phyloP scores from a whole-genome alignment of 2,797 vertebrate genomes.

The Monodelphis domestica region DNA sequence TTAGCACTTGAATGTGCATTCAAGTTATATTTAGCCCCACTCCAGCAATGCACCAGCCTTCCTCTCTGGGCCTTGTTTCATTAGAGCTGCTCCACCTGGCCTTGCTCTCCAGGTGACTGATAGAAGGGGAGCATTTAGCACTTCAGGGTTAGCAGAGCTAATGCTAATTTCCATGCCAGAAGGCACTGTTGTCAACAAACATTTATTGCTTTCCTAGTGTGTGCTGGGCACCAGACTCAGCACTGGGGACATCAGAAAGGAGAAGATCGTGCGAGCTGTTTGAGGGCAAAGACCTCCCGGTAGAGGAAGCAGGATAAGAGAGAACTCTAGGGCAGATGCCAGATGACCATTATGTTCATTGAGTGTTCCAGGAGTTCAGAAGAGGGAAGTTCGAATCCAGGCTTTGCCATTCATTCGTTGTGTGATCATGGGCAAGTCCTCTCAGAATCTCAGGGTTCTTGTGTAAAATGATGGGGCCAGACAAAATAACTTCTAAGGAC shows the following conservation, averaged over 20 bases:
- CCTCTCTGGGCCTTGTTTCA: background rate
- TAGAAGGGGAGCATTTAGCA: background rate
- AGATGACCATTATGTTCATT: background rate
- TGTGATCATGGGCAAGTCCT: background rate
- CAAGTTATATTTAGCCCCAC: background rate
- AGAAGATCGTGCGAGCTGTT: background rate
- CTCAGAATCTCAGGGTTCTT: background rate
- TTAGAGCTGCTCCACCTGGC: background rate
- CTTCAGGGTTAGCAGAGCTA: background rate
- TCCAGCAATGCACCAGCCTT: background rate
- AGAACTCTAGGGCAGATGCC: background rate
- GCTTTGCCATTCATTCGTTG: too few species aligned
- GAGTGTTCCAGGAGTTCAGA: too few species aligned
- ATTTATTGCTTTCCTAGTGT: background rate
- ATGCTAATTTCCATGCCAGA: background rate
- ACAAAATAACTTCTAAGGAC: background rate
- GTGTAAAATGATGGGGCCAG: background rate
- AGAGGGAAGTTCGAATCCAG: too few species aligned
- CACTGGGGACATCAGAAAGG: background rate
- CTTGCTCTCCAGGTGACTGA: background rate
- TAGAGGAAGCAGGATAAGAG: background rate
- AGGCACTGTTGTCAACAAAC: background rate
- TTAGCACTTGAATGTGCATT: background rate
- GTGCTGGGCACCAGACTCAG: background rate
- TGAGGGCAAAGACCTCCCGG: background rate